These are phyloP conservation scores for Valencia hispanica DNA, from an alignment of 2,797 vertebrate species.

Conservation along the genomic window DNA sequence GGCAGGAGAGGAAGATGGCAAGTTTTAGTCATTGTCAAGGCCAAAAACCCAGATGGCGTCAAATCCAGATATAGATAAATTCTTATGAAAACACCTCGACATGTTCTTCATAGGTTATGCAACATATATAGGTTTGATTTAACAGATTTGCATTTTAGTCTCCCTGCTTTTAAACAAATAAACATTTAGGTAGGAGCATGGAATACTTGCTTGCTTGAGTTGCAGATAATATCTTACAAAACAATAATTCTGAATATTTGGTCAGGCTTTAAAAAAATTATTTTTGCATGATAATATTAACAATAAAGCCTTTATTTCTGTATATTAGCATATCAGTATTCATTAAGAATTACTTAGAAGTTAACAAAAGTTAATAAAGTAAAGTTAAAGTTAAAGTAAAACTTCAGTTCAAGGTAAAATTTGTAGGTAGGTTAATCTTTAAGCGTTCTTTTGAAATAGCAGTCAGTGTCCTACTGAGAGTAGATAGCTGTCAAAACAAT, in stretches of 20 bases:
- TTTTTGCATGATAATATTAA: background rate
- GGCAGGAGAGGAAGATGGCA: slow-evolving; percentile 38
- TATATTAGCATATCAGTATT: background rate
- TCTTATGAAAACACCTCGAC: slow-evolving; percentile 36
- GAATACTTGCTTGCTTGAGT: background rate
- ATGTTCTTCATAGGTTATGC: background rate
- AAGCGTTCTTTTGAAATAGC: background rate
- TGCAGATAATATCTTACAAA: background rate
- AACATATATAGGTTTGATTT: background rate
- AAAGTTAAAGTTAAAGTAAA: background rate
- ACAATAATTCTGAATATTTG: background rate
- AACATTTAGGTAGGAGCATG: background rate
- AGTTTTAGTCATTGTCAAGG: slow-evolving; percentile 34
- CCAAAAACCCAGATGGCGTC: slow-evolving; percentile 56
- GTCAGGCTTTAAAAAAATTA: background rate
- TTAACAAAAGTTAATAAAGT: background rate
- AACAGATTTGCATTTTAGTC: background rate
- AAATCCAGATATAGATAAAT: slow-evolving; percentile 42
- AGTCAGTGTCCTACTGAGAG: background rate
- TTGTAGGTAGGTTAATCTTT: background rate
- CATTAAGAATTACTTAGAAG: background rate
- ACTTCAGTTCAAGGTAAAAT: background rate
- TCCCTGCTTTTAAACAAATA: background rate
- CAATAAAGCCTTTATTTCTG: background rate
- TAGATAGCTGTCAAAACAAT: background rate